A percentile compares a stretch with the other conserved stretches of the same genome.
phyloP scores from a whole-genome alignment of 2,797 vertebrate species.

The Myiotriccus ornatus region DNA sequence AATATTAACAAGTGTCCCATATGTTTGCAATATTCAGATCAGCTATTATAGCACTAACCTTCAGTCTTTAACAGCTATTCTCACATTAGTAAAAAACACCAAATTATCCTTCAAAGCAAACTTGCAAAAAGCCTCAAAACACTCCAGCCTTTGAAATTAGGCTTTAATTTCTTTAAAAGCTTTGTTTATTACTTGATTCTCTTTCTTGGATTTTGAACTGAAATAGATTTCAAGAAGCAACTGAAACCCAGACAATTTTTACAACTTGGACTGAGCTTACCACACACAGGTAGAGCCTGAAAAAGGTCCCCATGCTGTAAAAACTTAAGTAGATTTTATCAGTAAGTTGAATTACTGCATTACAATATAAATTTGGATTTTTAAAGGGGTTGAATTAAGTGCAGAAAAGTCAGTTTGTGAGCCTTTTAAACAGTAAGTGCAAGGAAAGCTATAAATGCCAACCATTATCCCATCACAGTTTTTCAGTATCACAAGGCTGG shows the following conservation, averaged over 20 bases:
- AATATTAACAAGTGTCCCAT: background rate
- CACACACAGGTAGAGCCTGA: background rate
- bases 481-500: background rate
- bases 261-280: background rate
- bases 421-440: background rate
- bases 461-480: background rate
- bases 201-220: background rate
- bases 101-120: background rate
- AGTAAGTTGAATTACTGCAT: background rate
- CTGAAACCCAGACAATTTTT: background rate
- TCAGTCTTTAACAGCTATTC: background rate
- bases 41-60: background rate
- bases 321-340: background rate
- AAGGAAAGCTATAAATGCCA: background rate
- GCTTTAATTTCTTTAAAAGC: background rate
- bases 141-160: background rate
- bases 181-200: background rate
- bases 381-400: background rate
- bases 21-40: background rate
- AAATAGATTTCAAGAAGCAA: background rate
- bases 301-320: background rate
- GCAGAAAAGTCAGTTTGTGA: background rate
- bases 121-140: background rate
- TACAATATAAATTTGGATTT: background rate
- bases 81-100: background rate